Evolutionary conservation across 2,888 invertebrate genomes (phyloP), one percentile per base, ranked within the genome.

Genomic region (Xestia sexstrigata): DNA sequence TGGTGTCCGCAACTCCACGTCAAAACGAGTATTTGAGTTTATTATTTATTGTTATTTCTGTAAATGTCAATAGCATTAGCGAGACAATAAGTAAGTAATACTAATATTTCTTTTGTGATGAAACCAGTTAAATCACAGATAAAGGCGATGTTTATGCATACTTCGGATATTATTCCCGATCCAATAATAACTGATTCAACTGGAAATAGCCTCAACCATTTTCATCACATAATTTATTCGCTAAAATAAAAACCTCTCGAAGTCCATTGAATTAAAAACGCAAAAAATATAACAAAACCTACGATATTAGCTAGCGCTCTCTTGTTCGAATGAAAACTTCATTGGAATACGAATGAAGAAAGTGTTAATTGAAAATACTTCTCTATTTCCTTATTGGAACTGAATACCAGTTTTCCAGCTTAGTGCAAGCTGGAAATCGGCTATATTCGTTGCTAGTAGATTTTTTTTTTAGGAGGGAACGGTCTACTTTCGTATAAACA

Each of bases 311-410:
- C 66, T 69, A n/a, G 78, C 62, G 70, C 30, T 62, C 76, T 69
- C 66, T 71, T 81, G 75, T 86, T 85, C 76, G 68, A 82, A 70
- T 81, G 63, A 80, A 88, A 84, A 77, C 81, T 83, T 81, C 79
- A 83, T 83, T 80, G 74, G 76, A 84, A 87, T 87, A 87, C 81
- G 78, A 89, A 88, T 81, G 85, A 86, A 87, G 85, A 86, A 87
- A 82, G 84, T 88, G 87, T 84, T 90, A 89, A 90, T 89, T 90
- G 85, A 88, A 90, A 89, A 90, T 87, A 84, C 79, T 79, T 85
- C 74, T 70, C 70, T 45, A 77, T 87, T 87, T 83, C 77, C 75
- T 81, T 80, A 83, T n/a, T n/a, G n/a, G n/a, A n/a, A n/a, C n/a
- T n/a, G n/a, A n/a, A n/a, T n/a, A n/a, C n/a, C n/a, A n/a, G n/a